phyloP scores from a whole-genome alignment of 2,113 vertebrate species.

The Ochotona curzoniae region DNA sequence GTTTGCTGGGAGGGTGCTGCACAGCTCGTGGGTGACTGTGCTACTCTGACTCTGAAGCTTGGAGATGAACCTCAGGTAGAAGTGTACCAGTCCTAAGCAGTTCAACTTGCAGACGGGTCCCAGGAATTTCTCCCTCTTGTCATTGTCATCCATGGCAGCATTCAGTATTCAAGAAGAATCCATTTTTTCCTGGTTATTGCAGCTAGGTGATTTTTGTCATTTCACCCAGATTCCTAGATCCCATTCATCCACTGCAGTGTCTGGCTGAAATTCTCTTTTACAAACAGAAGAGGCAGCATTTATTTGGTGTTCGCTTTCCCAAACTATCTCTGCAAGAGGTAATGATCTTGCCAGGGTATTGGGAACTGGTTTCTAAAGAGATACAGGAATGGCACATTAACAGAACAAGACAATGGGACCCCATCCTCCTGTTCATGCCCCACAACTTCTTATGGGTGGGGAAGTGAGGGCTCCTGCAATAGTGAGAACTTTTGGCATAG shows the following conservation, averaged over 20 bases:
- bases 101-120: not conserved
- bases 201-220: not conserved
- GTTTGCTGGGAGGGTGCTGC: not conserved
- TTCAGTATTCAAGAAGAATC: not conserved
- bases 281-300: not conserved
- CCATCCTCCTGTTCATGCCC: not conserved
- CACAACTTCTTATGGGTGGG: not conserved
- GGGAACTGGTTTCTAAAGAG: not conserved
- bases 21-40: too few species aligned
- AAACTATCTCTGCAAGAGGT: not conserved
- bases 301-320: not conserved
- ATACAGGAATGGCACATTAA: not conserved
- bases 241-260: not conserved
- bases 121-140: not conserved
- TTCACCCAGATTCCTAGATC: not conserved
- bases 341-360: not conserved
- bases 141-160: not conserved
- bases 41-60: not conserved
- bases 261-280: slow-evolving; percentile 14
- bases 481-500: not conserved
- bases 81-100: not conserved
- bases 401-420: not conserved
- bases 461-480: too few species aligned
- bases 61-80: not conserved
- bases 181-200: not conserved